phyloP scores from a whole-genome alignment of 2,797 vertebrate species.

The Tapirus indicus region DNA sequence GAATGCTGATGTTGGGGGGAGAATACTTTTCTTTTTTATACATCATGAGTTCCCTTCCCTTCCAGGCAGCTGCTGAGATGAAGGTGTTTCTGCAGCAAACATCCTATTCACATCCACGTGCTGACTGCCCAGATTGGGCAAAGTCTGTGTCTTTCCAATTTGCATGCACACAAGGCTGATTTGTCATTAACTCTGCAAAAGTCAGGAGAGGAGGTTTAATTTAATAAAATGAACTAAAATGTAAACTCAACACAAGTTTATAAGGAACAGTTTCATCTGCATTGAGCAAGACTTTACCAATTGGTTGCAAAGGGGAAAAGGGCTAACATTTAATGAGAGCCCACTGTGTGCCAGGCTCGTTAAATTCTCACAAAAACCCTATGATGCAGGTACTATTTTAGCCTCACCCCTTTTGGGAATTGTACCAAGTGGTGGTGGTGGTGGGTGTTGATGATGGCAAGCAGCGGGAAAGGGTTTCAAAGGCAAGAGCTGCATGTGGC shows the following conservation, averaged over 20 bases:
- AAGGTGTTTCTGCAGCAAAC: neutral
- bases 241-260: neutral
- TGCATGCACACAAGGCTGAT: neutral
- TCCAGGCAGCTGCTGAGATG: neutral
- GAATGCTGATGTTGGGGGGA: neutral
- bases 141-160: conserved; percentile 12
- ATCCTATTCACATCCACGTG: neutral
- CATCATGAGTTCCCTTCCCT: neutral
- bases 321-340: neutral
- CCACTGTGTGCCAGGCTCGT: neutral
- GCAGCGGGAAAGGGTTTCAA: neutral
- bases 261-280: neutral
- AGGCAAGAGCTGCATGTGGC: neutral
- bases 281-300: neutral
- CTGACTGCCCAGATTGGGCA: neutral
- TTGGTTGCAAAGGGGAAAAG: neutral
- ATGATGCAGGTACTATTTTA: neutral
- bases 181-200: conserved; percentile 6
- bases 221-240: conserved; percentile 42
- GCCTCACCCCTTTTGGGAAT: neutral
- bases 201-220: conserved; percentile 30
- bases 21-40: neutral
- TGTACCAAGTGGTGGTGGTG: neutral
- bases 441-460: neutral
- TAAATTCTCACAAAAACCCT: neutral